Conservation (phyloP, 2,888 invertebrate genomes). For the Allophyes oxyacanthae region DNA sequence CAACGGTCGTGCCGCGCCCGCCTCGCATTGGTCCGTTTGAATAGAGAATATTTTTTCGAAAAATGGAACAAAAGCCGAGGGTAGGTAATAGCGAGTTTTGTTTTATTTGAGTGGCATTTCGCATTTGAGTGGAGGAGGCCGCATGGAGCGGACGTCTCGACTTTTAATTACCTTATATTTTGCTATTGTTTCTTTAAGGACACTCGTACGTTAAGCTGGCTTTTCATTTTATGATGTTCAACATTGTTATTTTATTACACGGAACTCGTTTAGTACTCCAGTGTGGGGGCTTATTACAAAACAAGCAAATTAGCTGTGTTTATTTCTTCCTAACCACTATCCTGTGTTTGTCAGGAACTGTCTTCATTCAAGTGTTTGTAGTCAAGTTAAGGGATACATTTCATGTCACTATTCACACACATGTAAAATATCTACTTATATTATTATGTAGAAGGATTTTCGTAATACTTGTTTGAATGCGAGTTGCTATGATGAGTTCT, state of each 20-base stretch:
- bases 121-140: conserved; percentile 81
- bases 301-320: conserved; percentile 84
- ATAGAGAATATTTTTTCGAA: conserved; percentile 84
- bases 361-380: conserved; percentile 65
- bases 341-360: conserved; percentile 73
- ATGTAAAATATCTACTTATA: too few species aligned
- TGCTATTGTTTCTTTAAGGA: conserved; percentile 75
- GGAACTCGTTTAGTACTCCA: conserved; percentile 66
- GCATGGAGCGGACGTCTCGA: conserved; percentile 82
- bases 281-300: conserved; percentile 74
- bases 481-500: too few species aligned
- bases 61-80: conserved; percentile 85
- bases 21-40: conserved; percentile 87
- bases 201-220: conserved; percentile 68
- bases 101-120: conserved; percentile 86
- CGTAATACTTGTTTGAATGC: not conserved
- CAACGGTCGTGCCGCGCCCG: conserved; percentile 84
- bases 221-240: conserved; percentile 79
- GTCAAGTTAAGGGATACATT: conserved; percentile 56
- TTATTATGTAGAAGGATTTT: conserved; percentile 9
- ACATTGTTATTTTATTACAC: conserved; percentile 85
- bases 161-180: conserved; percentile 84
- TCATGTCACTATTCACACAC: conserved; percentile 29
- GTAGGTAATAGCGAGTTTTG: conserved; percentile 88
- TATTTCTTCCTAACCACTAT: conserved; percentile 73